phyloP scores from a whole-genome alignment of 2,113 vertebrate species.

The Myocastor coypus region DNA sequence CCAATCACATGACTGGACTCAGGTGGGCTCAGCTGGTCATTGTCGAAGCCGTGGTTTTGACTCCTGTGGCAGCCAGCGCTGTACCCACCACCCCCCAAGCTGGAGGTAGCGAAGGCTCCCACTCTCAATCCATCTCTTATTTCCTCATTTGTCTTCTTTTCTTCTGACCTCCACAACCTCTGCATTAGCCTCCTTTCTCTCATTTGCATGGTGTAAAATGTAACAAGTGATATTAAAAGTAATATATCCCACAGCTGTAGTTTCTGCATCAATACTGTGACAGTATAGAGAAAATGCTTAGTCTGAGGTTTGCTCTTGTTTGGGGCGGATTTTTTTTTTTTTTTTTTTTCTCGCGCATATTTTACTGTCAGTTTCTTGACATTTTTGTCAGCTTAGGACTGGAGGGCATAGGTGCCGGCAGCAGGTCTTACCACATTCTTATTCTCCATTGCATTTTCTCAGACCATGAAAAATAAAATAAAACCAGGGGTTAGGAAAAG shows the following conservation, averaged over 20 bases:
- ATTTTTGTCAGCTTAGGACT: constrained; percentile 95
- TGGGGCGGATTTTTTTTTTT: constrained; percentile 85
- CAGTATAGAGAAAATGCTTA: constrained; percentile 66
- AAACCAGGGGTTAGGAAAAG: not conserved
- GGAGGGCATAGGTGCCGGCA: constrained; percentile 92
- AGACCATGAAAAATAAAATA: constrained; percentile 86
- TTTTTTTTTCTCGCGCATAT: constrained; percentile 89
- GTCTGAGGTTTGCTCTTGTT: constrained; percentile 83
- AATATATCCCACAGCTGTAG: constrained; percentile 68
- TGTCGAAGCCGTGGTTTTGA: rapidly evolving
- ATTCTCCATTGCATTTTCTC: constrained; percentile 92
- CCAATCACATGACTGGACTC: rapidly evolving
- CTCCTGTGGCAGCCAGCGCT: not conserved
- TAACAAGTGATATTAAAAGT: constrained; percentile 61
- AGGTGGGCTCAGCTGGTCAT: rapidly evolving
- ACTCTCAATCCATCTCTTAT: constrained; percentile 64
- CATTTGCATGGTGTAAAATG: constrained; percentile 52
- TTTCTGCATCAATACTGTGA: constrained; percentile 80
- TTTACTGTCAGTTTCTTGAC: constrained; percentile 96
- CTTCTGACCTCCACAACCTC: constrained; percentile 38
- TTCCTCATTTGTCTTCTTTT: constrained; percentile 48
- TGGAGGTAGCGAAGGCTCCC: constrained; percentile 46
- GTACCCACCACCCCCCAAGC: rapidly evolving
- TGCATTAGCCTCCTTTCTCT: not conserved
- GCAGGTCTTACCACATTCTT: constrained; percentile 91